These are phyloP conservation scores for Porites cylindrica DNA, from an alignment of 92 coral and sea anemone genomes.

Conservation along the genomic window DNA sequence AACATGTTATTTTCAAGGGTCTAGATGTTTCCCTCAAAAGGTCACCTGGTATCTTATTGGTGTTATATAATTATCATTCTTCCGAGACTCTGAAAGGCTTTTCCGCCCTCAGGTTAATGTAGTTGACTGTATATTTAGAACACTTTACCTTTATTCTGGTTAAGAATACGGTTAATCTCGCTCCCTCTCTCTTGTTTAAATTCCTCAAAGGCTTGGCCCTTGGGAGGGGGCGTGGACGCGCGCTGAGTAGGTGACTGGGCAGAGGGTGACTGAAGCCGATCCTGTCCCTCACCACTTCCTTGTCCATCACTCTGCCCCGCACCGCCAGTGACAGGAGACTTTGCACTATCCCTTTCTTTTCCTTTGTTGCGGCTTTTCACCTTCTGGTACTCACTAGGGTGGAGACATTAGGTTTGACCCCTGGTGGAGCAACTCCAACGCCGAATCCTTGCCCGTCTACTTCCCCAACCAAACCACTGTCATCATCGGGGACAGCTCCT, in stretches of 20 bases:
- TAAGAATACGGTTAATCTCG: conserved; percentile 92
- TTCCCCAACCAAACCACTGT: conserved; percentile 88
- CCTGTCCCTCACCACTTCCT: conserved; percentile 53
- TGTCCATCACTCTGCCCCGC: conserved; percentile 67
- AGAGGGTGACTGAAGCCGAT: conserved; percentile 70
- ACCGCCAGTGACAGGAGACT: conserved; percentile 74
- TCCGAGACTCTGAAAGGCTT: background rate
- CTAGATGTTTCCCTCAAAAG: no score
- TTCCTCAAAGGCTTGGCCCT: conserved; percentile 94
- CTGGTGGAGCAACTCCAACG: conserved; percentile 88
- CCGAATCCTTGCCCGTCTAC: conserved; percentile 99
- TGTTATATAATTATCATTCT: no score
- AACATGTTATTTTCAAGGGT: no score
- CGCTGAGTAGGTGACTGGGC: conserved; percentile 85
- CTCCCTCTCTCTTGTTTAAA: conserved; percentile 98
- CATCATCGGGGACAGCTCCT: conserved; percentile 67
- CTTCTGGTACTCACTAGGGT: conserved; percentile 82
- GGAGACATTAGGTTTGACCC: conserved; percentile 76
- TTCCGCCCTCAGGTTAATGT: no score
- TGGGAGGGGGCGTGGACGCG: conserved; percentile 86
- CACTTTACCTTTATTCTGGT: conserved; percentile 91
- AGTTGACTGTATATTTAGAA: no score
- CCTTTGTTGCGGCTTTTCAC: conserved; percentile 87
- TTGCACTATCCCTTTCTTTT: conserved; percentile 86
- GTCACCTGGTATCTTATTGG: no score